These are phyloP conservation scores for Drosophila sp. DNA, from an alignment of 1,140 invertebrate species.

Conservation along the genomic window DNA sequence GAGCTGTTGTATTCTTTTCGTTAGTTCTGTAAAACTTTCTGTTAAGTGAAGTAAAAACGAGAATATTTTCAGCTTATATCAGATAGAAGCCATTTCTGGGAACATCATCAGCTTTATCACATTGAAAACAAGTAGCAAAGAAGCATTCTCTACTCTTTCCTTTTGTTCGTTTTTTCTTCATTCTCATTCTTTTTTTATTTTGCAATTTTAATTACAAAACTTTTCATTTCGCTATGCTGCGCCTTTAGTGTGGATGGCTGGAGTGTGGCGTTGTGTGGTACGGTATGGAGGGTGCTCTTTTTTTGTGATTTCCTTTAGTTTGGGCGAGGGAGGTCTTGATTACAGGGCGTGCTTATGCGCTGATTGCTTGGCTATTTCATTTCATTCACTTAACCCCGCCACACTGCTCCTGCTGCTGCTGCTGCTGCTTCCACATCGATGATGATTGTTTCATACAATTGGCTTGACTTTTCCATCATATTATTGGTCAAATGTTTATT, in stretches of 20 bases:
- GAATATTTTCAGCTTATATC: too few species aligned
- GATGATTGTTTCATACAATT: slow-evolving; percentile 48
- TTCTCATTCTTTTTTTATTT: slow-evolving; percentile 41
- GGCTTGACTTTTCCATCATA: slow-evolving; percentile 63
- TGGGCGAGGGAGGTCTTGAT: slow-evolving; percentile 53
- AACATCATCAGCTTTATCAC: slow-evolving; percentile 31
- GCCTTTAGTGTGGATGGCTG: slow-evolving; percentile 27
- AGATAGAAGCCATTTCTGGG: slow-evolving; percentile 1
- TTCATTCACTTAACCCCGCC: slow-evolving; percentile 27
- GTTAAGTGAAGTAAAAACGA: too few species aligned
- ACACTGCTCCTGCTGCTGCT: slow-evolving; percentile 1
- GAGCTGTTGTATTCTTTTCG: too few species aligned
- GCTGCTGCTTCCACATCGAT: slow-evolving; percentile 3
- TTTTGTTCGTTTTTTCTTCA: slow-evolving; percentile 31
- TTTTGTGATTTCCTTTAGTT: neutral
- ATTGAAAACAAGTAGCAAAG: slow-evolving; percentile 22
- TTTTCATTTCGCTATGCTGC: slow-evolving; percentile 72
- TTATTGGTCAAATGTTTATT: slow-evolving; percentile 68
- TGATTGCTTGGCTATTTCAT: slow-evolving; percentile 74
- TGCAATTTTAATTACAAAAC: slow-evolving; percentile 81
- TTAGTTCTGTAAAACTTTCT: too few species aligned
- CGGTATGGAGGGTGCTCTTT: neutral
- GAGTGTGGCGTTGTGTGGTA: neutral
- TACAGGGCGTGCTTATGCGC: slow-evolving; percentile 79
- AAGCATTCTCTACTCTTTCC: slow-evolving; percentile 58